Evolutionary conservation across 2,797 vertebrate genomes (phyloP).

Genomic region (Pogoniulus pusillus): DNA sequence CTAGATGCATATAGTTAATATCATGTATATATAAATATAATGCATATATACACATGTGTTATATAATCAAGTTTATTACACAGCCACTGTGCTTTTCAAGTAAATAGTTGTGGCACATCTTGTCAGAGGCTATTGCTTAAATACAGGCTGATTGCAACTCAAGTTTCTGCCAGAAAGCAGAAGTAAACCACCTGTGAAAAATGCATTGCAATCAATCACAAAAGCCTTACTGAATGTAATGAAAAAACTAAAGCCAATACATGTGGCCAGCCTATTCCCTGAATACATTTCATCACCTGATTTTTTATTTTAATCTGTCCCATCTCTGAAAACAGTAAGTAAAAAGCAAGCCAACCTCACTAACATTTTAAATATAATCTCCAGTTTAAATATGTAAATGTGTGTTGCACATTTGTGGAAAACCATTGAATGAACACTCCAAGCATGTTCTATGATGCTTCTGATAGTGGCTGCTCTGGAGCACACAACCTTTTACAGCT

Average conservation of each 20-base stretch:
- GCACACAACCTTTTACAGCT: neutral
- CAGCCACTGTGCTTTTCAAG: neutral
- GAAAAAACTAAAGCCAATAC: neutral
- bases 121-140: neutral
- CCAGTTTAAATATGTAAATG: neutral
- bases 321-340: neutral
- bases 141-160: neutral
- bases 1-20: neutral
- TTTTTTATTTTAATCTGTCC: neutral
- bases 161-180: neutral
- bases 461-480: neutral
- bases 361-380: neutral
- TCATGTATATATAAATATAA: neutral
- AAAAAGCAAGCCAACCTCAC: neutral
- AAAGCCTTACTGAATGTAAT: neutral
- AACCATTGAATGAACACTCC: neutral
- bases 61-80: neutral
- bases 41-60: neutral
- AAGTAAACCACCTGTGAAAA: neutral
- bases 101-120: neutral
- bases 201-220: neutral
- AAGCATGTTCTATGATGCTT: neutral
- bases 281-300: neutral
- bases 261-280: neutral
- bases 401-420: neutral